Conservation (phyloP, 1,140 invertebrate species). For the Frieseomelitta varia region DNA sequence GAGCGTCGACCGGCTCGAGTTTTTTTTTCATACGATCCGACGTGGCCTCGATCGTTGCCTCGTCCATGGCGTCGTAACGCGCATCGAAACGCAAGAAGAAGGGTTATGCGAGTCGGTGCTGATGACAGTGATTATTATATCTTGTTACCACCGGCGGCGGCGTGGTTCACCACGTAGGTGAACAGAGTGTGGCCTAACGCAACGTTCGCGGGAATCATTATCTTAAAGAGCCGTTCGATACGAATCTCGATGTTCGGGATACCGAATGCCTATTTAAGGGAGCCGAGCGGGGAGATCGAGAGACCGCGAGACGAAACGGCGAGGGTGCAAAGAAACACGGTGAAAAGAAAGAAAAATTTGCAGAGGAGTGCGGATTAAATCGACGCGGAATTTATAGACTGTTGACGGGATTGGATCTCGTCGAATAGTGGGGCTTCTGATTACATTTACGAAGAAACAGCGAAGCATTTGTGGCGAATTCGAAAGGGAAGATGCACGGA, state of each 20-base stretch:
- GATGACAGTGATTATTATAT: conserved; percentile 73
- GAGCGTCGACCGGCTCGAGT: conserved; percentile 30
- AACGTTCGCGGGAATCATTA: conserved; percentile 66
- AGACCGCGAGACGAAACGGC: background rate
- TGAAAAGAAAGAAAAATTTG: background rate
- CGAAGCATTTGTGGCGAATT: no score
- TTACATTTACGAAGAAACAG: background rate
- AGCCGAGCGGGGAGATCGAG: background rate
- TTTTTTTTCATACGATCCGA: conserved; percentile 61
- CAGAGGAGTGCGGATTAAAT: background rate
- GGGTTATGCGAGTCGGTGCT: conserved; percentile 56
- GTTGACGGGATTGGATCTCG: background rate
- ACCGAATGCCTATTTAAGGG: conserved; percentile 52
- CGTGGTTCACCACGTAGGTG: conserved; percentile 49
- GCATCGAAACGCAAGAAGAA: conserved; percentile 2
- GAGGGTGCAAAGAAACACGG: background rate
- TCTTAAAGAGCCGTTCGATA: conserved; percentile 64
- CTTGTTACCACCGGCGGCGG: conserved; percentile 68
- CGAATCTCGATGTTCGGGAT: conserved; percentile 56
- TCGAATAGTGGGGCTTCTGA: background rate
- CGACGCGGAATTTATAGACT: background rate
- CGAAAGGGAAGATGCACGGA: no score
- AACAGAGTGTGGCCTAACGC: conserved; percentile 60
- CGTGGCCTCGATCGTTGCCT: background rate
- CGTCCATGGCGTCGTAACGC: conserved; percentile 29